A percentile compares a stretch with the other conserved stretches of the same genome.
Conservation (phyloP, 1,140 invertebrate species). For the Drosophila punjabiensis region DNA sequence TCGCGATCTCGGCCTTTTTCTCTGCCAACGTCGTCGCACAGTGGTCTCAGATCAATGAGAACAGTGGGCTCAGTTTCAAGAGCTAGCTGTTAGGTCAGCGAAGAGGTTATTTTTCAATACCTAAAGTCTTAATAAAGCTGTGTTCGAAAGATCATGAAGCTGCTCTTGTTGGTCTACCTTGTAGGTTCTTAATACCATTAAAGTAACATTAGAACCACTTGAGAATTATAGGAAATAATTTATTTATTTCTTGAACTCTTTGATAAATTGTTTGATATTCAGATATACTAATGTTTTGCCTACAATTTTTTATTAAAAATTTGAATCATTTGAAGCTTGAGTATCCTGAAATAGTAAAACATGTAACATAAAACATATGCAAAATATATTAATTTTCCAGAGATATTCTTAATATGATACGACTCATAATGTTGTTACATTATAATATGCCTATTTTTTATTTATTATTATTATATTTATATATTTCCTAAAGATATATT, state of each 20-base stretch:
- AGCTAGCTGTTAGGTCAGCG: not conserved
- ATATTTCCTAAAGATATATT: too few relatives aligned
- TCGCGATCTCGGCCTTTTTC: slow-evolving; percentile 35
- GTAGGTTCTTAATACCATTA: not conserved
- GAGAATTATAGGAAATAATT: not conserved
- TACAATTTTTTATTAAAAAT: too few relatives aligned
- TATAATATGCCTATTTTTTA: too few relatives aligned
- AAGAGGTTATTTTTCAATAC: not conserved
- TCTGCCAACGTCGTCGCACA: slow-evolving; percentile 23
- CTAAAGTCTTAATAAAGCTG: not conserved
- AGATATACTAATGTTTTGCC: too few relatives aligned
- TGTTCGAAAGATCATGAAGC: not conserved
- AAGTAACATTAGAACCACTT: not conserved
- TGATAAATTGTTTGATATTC: not conserved
- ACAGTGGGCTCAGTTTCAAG: not conserved
- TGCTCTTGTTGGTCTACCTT: fast-evolving
- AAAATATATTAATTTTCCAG: too few relatives aligned
- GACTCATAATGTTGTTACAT: too few relatives aligned
- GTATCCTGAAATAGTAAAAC: too few relatives aligned
- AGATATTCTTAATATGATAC: too few relatives aligned
- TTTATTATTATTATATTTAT: too few relatives aligned
- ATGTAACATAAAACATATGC: too few relatives aligned
- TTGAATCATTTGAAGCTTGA: too few relatives aligned
- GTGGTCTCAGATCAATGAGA: slow-evolving; percentile 3
- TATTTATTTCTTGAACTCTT: fast-evolving